A percentile compares a stretch with the other conserved stretches of the same genome.
These are phyloP conservation scores for Octomys mimax DNA, from an alignment of 2,797 vertebrate genomes.

Conservation along the genomic window DNA sequence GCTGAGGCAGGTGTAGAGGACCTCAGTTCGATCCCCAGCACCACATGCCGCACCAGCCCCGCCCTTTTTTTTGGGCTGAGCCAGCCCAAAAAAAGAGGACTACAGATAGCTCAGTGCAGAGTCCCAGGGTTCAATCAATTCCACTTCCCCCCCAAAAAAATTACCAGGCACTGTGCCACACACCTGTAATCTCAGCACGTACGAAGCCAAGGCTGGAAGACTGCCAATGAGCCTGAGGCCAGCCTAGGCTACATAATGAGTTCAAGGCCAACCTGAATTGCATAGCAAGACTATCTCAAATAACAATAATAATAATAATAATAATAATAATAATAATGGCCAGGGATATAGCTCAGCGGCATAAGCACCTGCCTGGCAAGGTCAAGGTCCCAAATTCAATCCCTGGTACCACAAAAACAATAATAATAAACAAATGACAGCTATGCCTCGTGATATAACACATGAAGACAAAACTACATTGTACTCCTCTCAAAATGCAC, in stretches of 20 bases:
- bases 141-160: neutral
- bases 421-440: neutral
- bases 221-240: too few species aligned
- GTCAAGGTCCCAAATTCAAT: too few species aligned
- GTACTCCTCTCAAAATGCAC: neutral
- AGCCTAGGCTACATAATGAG: neutral
- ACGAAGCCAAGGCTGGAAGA: neutral
- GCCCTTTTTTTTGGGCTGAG: too few species aligned
- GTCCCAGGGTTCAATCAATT: neutral
- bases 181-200: neutral
- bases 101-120: neutral
- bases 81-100: too few species aligned
- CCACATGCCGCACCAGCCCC: too few species aligned
- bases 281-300: neutral
- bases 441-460: neutral
- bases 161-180: neutral
- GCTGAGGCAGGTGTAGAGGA: too few species aligned
- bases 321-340: neutral
- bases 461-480: neutral
- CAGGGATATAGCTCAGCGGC: too few species aligned
- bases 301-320: too few species aligned
- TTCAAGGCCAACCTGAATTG: neutral
- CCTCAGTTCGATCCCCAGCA: too few species aligned
- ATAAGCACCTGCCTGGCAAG: too few species aligned
- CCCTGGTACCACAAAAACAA: too few species aligned